Conservation (phyloP, 2,888 invertebrate species). For the Nesidiocoris tenuis region DNA sequence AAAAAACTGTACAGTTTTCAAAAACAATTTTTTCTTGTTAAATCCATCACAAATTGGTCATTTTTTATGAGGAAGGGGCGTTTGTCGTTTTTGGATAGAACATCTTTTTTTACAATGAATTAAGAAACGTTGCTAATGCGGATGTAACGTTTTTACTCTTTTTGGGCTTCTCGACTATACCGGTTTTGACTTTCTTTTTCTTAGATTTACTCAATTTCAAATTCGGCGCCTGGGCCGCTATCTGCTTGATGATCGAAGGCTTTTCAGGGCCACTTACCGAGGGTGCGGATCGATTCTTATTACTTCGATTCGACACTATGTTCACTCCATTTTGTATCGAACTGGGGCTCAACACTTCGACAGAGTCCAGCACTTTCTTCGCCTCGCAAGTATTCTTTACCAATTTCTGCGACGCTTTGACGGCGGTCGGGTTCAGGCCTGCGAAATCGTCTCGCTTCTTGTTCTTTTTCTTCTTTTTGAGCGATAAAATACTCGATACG, state of each 20-base stretch:
- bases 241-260: constrained; percentile 8
- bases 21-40: too few relatives aligned
- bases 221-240: neutral
- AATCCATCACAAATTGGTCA: too few relatives aligned
- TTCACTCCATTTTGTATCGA: constrained; percentile 38
- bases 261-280: constrained; percentile 16
- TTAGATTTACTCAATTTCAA: constrained; percentile 1
- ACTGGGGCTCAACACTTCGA: constrained; percentile 33
- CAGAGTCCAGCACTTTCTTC: constrained; percentile 14
- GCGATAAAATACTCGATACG: neutral
- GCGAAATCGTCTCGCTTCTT: constrained; percentile 36
- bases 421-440: constrained; percentile 19
- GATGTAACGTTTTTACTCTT: constrained; percentile 29
- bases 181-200: constrained; percentile 23
- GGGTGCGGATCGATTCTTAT: constrained; percentile 10
- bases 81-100: too few relatives aligned
- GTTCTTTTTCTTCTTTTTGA: constrained; percentile 29
- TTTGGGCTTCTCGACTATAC: constrained; percentile 24
- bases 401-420: constrained; percentile 8
- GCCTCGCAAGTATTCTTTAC: neutral
- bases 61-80: too few relatives aligned
- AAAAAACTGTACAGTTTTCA: too few relatives aligned
- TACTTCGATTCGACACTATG: constrained; percentile 24
- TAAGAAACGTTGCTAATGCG: constrained; percentile 29
- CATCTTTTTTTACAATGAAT: constrained; percentile 27